Evolutionary conservation across 2,113 vertebrate species (phyloP).

Genomic region (Stegastes partitus): DNA sequence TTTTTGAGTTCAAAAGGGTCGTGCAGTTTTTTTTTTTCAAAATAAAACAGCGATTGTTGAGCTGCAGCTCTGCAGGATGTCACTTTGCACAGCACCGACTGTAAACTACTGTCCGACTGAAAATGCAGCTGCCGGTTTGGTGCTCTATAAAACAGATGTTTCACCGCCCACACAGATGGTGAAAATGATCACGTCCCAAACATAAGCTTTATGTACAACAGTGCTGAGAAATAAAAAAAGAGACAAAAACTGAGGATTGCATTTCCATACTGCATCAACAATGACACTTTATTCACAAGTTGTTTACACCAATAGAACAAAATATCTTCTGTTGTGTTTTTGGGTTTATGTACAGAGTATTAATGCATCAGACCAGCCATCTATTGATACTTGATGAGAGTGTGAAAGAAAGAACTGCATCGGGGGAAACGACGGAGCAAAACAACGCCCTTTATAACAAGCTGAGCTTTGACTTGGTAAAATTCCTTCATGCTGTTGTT

Average conservation of each 20-base stretch:
- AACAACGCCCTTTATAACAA: neutral
- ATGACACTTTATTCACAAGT: conserved; percentile 88
- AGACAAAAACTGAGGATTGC: conserved; percentile 55
- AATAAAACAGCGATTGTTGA: too few species aligned
- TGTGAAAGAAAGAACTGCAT: conserved; percentile 6
- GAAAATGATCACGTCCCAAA: conserved; percentile 5
- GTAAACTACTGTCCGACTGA: conserved; percentile 1
- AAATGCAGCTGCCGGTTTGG: conserved; percentile 11
- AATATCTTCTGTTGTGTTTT: conserved; percentile 80
- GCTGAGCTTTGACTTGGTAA: neutral
- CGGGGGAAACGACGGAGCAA: neutral
- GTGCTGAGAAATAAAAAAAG: neutral
- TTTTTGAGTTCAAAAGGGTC: too few species aligned
- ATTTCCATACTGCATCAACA: conserved; percentile 83
- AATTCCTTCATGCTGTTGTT: neutral
- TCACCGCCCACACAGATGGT: conserved; percentile 12
- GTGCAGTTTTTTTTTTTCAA: too few species aligned
- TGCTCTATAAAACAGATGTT: conserved; percentile 38
- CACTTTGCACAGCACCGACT: too few species aligned
- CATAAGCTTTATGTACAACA: neutral
- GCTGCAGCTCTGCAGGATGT: neutral
- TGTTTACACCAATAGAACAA: conserved; percentile 88
- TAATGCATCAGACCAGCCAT: conserved; percentile 51
- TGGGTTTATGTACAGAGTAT: conserved; percentile 75
- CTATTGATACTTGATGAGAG: conserved; percentile 21